Evolutionary conservation across 2,113 vertebrate species (phyloP), one percentile per base, ranked within the genome.

Genomic region (Sceloporus tristichus): DNA sequence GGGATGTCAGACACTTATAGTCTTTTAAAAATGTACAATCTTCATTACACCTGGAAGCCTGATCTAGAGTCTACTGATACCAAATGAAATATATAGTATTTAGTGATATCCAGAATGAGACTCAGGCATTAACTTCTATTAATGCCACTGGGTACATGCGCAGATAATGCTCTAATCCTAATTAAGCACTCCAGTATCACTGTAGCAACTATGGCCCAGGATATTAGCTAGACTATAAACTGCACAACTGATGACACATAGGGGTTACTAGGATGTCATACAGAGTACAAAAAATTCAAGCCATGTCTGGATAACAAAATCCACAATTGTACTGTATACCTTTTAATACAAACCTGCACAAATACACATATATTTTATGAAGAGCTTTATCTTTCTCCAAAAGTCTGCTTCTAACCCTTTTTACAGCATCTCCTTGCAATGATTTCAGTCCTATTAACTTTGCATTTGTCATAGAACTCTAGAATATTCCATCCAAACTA

Each of bases 151-250:
- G 68, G 56, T 73, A 74, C 73, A 74, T 48, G 19, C 68, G 54
- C 53, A 73, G 42, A 82, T 82, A 70, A 82, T 82, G 13, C 65
- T 70, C 38, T 48, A 70, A 71, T 71, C 68, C 68, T 84, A 73
- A 71, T 71, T 71, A 71, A 84, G 68, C 25, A 84, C 66, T 84
- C 82, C 42, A 71, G 25, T 71, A 71, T 71, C 68, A 71, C 25
- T 21, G 8, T 14, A 54, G 42, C 9, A 9, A 73, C 68, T 34
- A 42, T 54, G 42, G 66, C 42, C 25, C 18, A 54, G 73, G 25
- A 83, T 34, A 14, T 29, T 54, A 53, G 48, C 27, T 73, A 54
- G 11, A 84, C 38, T 56, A 74, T 74, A 59, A 74, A 56, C 73
- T 73, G 82, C 18, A 73, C 48, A 54, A 10, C 54, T 74, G 54